Percentiles rank a stretch among this genome's conserved stretches.
These are phyloP conservation scores for Nebria ingens DNA, from an alignment of 1,140 invertebrate genomes.

Conservation along the genomic window DNA sequence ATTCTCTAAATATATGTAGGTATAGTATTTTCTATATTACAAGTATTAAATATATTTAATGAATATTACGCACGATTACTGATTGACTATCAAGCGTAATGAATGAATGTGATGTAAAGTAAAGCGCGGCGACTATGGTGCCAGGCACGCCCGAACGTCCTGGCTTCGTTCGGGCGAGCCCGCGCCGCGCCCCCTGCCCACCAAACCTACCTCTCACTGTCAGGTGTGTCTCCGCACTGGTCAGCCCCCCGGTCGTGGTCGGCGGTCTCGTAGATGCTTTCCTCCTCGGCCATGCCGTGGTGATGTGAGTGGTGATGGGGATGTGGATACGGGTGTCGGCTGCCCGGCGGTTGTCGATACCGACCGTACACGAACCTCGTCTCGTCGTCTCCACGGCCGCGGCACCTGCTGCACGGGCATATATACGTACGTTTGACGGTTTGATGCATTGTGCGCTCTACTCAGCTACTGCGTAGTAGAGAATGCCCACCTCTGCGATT, in stretches of 20 bases:
- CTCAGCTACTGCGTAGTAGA: neutral
- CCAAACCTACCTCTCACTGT: slow-evolving; percentile 68
- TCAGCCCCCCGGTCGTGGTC: slow-evolving; percentile 54
- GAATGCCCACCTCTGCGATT: slow-evolving; percentile 26
- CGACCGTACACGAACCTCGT: slow-evolving; percentile 69
- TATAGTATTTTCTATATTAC: too few relatives aligned
- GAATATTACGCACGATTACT: too few relatives aligned
- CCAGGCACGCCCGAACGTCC: neutral
- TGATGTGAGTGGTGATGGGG: slow-evolving; percentile 39
- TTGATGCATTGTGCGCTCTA: too few relatives aligned
- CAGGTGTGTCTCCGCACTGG: slow-evolving; percentile 59
- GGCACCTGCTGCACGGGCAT: slow-evolving; percentile 35
- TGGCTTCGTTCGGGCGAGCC: neutral
- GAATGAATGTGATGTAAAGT: too few relatives aligned
- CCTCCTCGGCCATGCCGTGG: slow-evolving; percentile 56
- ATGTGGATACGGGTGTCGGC: slow-evolving; percentile 44
- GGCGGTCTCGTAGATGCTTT: slow-evolving; percentile 75
- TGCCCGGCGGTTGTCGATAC: slow-evolving; percentile 61
- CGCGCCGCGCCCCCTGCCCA: neutral
- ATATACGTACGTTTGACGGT: neutral
- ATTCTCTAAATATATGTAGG: too few relatives aligned
- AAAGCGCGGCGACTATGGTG: too few relatives aligned
- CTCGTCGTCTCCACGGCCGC: slow-evolving; percentile 46
- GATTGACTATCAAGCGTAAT: too few relatives aligned
- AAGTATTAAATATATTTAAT: too few relatives aligned